These are phyloP conservation scores for Caenorhabditis virilis DNA, from an alignment of 2,888 invertebrate species.

Conservation along the genomic window DNA sequence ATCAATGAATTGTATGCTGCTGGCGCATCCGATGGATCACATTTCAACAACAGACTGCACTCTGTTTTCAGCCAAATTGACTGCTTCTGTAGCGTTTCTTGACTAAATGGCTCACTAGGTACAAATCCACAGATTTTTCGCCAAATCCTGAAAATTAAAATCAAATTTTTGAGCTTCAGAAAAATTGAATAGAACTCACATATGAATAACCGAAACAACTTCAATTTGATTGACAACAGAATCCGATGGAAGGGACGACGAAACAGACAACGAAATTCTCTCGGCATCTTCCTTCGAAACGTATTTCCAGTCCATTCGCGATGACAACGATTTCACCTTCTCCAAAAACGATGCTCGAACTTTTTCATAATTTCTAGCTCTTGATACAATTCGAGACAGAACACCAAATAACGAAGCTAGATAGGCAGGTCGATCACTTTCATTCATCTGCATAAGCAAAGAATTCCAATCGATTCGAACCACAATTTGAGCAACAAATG, in stretches of 20 bases:
- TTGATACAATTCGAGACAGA: slow-evolving; percentile 42
- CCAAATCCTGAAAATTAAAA: slow-evolving; percentile 52
- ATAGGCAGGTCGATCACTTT: slow-evolving; percentile 55
- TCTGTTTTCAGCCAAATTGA: slow-evolving; percentile 51
- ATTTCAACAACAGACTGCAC: slow-evolving; percentile 46
- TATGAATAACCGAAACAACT: slow-evolving; percentile 35
- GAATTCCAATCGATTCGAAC: slow-evolving; percentile 60
- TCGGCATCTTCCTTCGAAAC: slow-evolving; percentile 49
- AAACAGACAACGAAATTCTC: slow-evolving; percentile 25
- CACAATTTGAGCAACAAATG: slow-evolving; percentile 58
- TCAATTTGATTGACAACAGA: slow-evolving; percentile 38
- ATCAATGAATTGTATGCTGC: slow-evolving; percentile 48
- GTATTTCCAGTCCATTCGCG: slow-evolving; percentile 50
- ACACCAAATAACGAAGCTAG: slow-evolving; percentile 52
- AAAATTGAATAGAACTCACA: no score
- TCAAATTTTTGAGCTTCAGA: slow-evolving; percentile 2
- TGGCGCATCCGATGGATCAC: slow-evolving; percentile 22
- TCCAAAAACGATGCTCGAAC: slow-evolving; percentile 60
- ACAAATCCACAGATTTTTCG: slow-evolving; percentile 58
- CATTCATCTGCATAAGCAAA: slow-evolving; percentile 38
- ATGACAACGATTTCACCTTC: slow-evolving; percentile 48
- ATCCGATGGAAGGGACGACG: slow-evolving; percentile 37
- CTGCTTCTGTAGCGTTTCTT: slow-evolving; percentile 43
- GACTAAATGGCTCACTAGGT: slow-evolving; percentile 20
- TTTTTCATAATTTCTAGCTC: slow-evolving; percentile 51